Conservation (phyloP, 2,797 vertebrate species). For the Botia kubotai region DNA sequence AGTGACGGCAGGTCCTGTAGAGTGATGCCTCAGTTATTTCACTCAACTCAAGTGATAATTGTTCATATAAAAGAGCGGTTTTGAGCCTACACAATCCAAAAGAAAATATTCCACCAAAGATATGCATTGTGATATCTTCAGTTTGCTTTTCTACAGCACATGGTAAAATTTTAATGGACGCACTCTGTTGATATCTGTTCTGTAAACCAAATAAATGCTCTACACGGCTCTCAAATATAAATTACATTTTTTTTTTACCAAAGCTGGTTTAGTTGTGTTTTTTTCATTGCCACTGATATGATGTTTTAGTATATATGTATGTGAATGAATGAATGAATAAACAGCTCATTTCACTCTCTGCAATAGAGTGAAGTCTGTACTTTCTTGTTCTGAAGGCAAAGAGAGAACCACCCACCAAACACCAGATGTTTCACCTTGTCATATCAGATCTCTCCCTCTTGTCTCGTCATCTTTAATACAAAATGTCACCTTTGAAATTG, state of each 20-base stretch:
- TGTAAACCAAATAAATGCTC: not conserved
- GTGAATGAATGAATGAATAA: too few relatives aligned
- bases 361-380: not conserved
- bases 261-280: too few relatives aligned
- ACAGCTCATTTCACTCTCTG: slow-evolving; percentile 3
- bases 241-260: not conserved
- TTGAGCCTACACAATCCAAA: not conserved
- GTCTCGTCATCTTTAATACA: slow-evolving; percentile 42
- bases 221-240: too few relatives aligned
- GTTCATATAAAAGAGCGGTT: slow-evolving; percentile 8
- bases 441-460: slow-evolving; percentile 45
- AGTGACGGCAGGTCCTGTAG: slow-evolving; percentile 18
- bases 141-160: not conserved
- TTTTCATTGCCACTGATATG: too few relatives aligned
- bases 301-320: too few relatives aligned
- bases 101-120: not conserved
- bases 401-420: slow-evolving; percentile 29
- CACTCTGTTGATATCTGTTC: not conserved
- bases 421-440: slow-evolving; percentile 56
- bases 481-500: slow-evolving; percentile 48
- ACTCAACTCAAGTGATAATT: slow-evolving; percentile 20
- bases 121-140: not conserved
- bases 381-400: not conserved
- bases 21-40: slow-evolving; percentile 43
- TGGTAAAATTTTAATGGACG: not conserved